These are phyloP conservation scores for Gavia stellata DNA, from an alignment of 2,113 vertebrate species.

Conservation along the genomic window DNA sequence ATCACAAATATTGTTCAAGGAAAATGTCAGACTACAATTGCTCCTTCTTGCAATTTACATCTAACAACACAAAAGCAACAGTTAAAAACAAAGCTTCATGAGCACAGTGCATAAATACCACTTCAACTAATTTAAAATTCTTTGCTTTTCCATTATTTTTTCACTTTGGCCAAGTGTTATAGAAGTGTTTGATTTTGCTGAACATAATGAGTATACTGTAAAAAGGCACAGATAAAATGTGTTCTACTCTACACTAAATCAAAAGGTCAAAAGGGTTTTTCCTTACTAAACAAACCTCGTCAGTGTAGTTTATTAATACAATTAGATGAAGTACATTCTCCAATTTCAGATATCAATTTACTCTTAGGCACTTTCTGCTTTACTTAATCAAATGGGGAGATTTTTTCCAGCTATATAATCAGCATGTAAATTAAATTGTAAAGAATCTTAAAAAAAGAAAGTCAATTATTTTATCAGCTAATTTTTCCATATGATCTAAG, in stretches of 20 bases:
- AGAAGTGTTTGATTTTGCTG: slow-evolving; percentile 1
- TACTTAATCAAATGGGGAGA: slow-evolving; percentile 50
- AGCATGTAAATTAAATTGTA: slow-evolving; percentile 63
- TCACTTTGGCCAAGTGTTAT: background rate
- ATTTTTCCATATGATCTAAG: background rate
- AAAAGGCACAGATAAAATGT: background rate
- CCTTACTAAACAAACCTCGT: slow-evolving; percentile 53
- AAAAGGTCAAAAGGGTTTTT: slow-evolving; percentile 45
- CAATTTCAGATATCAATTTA: slow-evolving; percentile 47
- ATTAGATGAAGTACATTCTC: slow-evolving; percentile 33
- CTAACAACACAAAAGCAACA: background rate
- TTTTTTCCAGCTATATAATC: slow-evolving; percentile 39
- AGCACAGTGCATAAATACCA: background rate
- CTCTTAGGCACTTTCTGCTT: slow-evolving; percentile 34
- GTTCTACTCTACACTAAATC: slow-evolving; percentile 34
- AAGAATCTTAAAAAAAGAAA: background rate
- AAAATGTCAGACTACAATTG: background rate
- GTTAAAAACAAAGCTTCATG: background rate
- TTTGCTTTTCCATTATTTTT: slow-evolving; percentile 18
- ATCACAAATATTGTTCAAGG: background rate
- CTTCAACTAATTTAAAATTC: background rate
- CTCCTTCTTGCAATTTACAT: background rate
- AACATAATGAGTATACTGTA: background rate
- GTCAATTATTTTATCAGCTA: slow-evolving; percentile 47
- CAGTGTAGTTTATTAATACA: slow-evolving; percentile 58